A percentile compares a stretch with the other conserved stretches of the same genome.
Conservation (phyloP, 2,888 invertebrate genomes). For the Phytoseiulus persimilis region DNA sequence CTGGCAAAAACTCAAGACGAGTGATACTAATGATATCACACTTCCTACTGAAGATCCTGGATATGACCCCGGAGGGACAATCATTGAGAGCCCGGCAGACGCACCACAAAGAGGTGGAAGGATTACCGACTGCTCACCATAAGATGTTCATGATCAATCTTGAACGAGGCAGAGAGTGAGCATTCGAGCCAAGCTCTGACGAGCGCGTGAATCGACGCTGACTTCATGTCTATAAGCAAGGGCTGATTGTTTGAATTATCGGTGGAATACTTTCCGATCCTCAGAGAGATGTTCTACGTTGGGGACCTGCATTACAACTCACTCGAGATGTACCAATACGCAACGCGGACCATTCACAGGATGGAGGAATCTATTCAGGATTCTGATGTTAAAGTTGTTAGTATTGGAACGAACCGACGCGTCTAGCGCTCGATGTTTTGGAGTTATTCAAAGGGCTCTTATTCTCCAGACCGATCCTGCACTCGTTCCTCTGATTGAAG, state of each 20-base stretch:
- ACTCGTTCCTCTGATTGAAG: not conserved
- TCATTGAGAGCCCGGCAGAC: not conserved
- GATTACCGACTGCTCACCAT: constrained; percentile 8
- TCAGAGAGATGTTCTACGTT: not conserved
- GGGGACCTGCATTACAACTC: not conserved
- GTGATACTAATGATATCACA: no score
- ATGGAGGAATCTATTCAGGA: not conserved
- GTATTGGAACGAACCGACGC: no score
- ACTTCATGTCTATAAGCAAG: no score
- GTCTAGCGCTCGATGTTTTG: not conserved
- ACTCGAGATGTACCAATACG: constrained; percentile 13
- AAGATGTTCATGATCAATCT: not conserved
- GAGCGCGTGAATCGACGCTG: not conserved
- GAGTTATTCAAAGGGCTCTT: not conserved
- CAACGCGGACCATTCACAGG: not conserved
- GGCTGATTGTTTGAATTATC: no score
- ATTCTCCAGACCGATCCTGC: not conserved
- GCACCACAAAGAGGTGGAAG: not conserved
- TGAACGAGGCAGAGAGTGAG: constrained; percentile 13
- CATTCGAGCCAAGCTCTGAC: not conserved
- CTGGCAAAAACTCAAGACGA: no score
- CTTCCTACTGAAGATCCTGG: not conserved
- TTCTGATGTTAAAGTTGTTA: not conserved
- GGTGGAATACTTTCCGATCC: no score
- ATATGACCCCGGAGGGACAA: not conserved